These are phyloP conservation scores for Leptogaster cylindrica DNA, from an alignment of 2,888 invertebrate genomes.

Conservation along the genomic window DNA sequence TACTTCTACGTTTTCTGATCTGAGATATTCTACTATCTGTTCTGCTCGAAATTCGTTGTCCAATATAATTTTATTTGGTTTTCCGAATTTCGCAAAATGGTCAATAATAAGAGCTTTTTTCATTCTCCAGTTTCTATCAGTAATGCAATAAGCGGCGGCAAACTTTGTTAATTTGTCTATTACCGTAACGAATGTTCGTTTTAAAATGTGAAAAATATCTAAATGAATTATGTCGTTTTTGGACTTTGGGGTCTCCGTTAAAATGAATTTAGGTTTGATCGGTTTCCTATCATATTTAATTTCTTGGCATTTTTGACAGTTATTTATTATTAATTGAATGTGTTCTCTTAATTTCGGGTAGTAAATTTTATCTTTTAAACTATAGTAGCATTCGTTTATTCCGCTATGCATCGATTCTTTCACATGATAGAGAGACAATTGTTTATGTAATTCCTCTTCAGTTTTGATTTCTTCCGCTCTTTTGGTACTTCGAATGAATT, in stretches of 20 bases:
- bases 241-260: conserved; percentile 43
- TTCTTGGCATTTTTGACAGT: conserved; percentile 34
- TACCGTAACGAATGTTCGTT: conserved; percentile 43
- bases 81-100: conserved; percentile 43
- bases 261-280: conserved; percentile 37
- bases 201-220: conserved; percentile 42
- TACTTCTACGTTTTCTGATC: conserved; percentile 39
- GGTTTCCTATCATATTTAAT: conserved; percentile 45
- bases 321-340: conserved; percentile 46
- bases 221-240: conserved; percentile 44
- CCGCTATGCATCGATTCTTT: conserved; percentile 44
- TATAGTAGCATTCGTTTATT: conserved; percentile 42
- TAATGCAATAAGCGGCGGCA: conserved; percentile 44
- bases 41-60: conserved; percentile 46
- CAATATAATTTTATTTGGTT: conserved; percentile 42
- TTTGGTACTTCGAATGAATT: conserved; percentile 37
- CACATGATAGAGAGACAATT: conserved; percentile 42
- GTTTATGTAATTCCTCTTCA: conserved; percentile 44
- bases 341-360: conserved; percentile 44
- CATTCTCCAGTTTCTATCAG: conserved; percentile 44
- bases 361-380: conserved; percentile 38
- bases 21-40: conserved; percentile 39
- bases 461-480: conserved; percentile 35
- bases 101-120: conserved; percentile 39
- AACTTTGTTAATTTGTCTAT: conserved; percentile 46